Evolutionary conservation across 2,888 invertebrate species (phyloP), one percentile per base, ranked within the genome.

Genomic region (Didymodactylos carnosus): DNA sequence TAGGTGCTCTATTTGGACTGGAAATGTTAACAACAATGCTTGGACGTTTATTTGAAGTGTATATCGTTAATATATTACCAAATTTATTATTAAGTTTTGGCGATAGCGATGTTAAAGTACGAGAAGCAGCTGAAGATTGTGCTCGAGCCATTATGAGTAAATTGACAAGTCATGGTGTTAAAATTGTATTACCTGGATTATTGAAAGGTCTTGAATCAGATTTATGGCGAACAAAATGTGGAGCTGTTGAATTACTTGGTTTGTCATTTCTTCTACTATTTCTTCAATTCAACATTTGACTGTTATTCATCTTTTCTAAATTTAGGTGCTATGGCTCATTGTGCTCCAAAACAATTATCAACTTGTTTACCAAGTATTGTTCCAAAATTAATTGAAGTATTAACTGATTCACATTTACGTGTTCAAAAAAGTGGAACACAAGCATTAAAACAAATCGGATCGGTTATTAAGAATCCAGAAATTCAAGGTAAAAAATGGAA

Each of bases 361-460:
- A 93, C 94, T 1, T 97, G 97, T 83, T 86, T 98, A 79, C 98
- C 98, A 3, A 92, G 90, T 82, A 97, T 99, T 82, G 97, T 99
- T 76, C 98, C 98, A 25, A 93, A 94, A 81, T 86, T 98, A 49
- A 94, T 95, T 77, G 94, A 94, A 84, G 92, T 94, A 43, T 86
- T 98, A 71, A 91, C 94, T 76, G 98, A 98, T 85, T 95, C 97
- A 0, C 98, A 99, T 82, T 90, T 91, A 80, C 92, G 92, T 84
- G 94, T 97, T 43, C 94, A 94, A 85, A 91, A 91, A 81, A 92
- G 94, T n/a, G 94, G 93, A 19, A 92, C 91, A 0, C 92, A 93
- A 83, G 97, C 97, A 41, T 86, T 98, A 35, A 89, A 90, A 82
- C 91, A 94, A 79, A 97, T 98, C 81, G 97, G 95, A 69, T 92